Evolutionary conservation across 2,113 vertebrate genomes (phyloP), one percentile per base, ranked within the genome.

Genomic region (Rafetus swinhoei): DNA sequence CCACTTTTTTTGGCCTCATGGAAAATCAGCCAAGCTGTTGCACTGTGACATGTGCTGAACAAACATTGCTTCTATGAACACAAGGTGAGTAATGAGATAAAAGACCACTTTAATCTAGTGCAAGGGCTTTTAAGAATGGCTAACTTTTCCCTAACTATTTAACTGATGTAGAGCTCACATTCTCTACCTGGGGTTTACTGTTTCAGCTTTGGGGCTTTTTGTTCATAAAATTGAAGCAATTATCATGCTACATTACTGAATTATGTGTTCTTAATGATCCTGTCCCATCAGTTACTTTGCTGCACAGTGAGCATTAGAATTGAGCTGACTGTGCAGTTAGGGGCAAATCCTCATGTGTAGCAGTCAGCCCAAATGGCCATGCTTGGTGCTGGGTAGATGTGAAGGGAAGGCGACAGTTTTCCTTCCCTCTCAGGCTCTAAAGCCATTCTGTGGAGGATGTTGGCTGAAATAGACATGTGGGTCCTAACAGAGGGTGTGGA

Each of bases 171-270:
- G 80, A 86, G 32, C 9, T 19, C 1, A 4, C 3, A 18, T 88
- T 85, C 65, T 84, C 45, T 91, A 80, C 53, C 85, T 95, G 79
- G 89, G 72, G 39, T 88, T 92, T 94, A 85, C 18, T 93, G n/a
- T 87, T 94, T 95, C 32, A 85, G 85, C 93, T 97, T 92, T 27
- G 57, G 82, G 62, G 62, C 81, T 16, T 6, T 50, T 92, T 96
- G 3, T 85, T 91, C 92, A 77, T 77, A 24, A 85, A 74, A 79
- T 19, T 55, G 85, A 90, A 90, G 57, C 4, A 1, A 0, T 87
- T 95, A 81, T 39, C n/a, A 79, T 62, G 90, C 15, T 88, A 21
- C 52, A 39, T 83, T 91, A 93, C 88, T 85, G 0, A 25, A 79
- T 45, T 45, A 59, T 59, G 22, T 57, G 9, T 62, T 62, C 60